Percentiles rank a stretch among this genome's conserved stretches.
Conservation (phyloP, 2,113 vertebrate species). For the Periophthalmus modestus region DNA sequence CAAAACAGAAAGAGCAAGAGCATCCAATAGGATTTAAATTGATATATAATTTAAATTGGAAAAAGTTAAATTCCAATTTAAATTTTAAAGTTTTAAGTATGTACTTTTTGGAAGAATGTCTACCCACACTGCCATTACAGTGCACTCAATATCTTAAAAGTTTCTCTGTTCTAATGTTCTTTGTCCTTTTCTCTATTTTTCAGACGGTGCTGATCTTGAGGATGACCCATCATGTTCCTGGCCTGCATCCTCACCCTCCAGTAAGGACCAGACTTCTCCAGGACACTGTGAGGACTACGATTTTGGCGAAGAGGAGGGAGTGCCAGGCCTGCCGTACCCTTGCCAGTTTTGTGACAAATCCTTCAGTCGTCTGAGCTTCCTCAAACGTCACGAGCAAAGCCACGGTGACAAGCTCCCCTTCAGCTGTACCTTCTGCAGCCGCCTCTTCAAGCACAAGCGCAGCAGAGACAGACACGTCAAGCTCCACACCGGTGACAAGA, state of each 20-base stretch:
- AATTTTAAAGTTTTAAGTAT: no score
- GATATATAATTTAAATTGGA: neutral
- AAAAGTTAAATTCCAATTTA: neutral
- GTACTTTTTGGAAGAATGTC: neutral
- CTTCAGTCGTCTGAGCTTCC: constrained; percentile 96
- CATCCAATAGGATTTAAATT: neutral
- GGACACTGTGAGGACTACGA: constrained; percentile 94
- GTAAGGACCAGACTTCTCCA: constrained; percentile 97
- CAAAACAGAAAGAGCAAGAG: neutral
- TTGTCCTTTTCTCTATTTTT: constrained; percentile 22
- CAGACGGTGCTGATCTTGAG: constrained; percentile 93
- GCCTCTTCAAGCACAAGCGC: constrained; percentile 97
- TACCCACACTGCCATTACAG: neutral
- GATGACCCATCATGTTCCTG: constrained; percentile 96
- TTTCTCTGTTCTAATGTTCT: constrained; percentile 14
- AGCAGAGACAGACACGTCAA: constrained; percentile 97
- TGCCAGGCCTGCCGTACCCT: constrained; percentile 91
- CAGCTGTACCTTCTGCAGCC: constrained; percentile 95
- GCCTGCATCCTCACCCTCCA: constrained; percentile 97
- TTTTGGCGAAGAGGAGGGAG: constrained; percentile 95
- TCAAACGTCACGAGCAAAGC: constrained; percentile 97
- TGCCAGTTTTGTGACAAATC: constrained; percentile 99
- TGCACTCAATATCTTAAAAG: neutral
- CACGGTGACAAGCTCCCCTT: constrained; percentile 98
- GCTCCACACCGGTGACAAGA: constrained; percentile 96